These are phyloP conservation scores for Eupeodes corollae DNA, from an alignment of 1,140 invertebrate species.

Conservation along the genomic window DNA sequence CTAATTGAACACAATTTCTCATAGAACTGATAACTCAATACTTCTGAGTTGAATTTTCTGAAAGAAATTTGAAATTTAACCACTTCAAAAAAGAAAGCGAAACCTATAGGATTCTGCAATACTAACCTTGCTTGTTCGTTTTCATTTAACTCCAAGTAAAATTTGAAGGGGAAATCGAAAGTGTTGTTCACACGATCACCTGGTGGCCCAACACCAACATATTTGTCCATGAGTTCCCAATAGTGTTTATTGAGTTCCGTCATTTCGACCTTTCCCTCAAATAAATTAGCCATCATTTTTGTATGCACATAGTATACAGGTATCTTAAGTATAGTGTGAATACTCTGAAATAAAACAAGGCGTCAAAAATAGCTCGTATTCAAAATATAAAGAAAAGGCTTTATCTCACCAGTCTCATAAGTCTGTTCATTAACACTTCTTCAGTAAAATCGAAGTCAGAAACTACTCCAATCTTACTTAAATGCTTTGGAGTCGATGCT, in stretches of 20 bases:
- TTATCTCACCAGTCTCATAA: conserved; percentile 41
- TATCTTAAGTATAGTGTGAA: conserved; percentile 28
- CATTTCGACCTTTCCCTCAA: conserved; percentile 28
- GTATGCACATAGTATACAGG: conserved; percentile 30
- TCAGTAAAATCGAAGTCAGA: conserved; percentile 17
- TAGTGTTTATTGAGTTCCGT: conserved; percentile 45
- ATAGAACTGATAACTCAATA: conserved; percentile 42
- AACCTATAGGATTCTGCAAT: too few relatives aligned
- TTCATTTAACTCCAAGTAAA: conserved; percentile 30
- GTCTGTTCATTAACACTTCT: conserved; percentile 29
- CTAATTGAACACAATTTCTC: conserved; percentile 46
- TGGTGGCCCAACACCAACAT: conserved; percentile 50
- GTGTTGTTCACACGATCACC: conserved; percentile 41
- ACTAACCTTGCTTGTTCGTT: conserved; percentile 27
- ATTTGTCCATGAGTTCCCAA: conserved; percentile 44
- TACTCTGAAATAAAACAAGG: conserved; percentile 11
- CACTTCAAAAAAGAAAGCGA: neutral
- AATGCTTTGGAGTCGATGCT: conserved; percentile 46
- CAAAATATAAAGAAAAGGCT: neutral
- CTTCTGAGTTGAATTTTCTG: conserved; percentile 31
- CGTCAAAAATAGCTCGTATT: neutral
- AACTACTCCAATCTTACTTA: conserved; percentile 28
- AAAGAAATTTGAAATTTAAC: neutral
- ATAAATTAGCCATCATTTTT: conserved; percentile 29
- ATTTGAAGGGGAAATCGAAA: conserved; percentile 46